These are phyloP conservation scores for Myotis daubentonii DNA, from an alignment of 2,797 vertebrate species.

Conservation along the genomic window DNA sequence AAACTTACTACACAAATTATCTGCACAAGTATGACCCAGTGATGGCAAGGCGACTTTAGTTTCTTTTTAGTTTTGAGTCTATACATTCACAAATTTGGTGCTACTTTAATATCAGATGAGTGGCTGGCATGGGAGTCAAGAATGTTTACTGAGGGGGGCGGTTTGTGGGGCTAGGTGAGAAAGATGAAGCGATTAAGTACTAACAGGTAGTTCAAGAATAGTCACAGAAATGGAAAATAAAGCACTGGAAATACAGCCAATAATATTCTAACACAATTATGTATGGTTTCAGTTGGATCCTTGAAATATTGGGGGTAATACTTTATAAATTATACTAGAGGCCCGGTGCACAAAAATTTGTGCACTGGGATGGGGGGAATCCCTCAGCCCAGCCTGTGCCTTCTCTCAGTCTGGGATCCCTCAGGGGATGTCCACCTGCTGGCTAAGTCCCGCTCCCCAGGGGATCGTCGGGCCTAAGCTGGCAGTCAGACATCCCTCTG, in stretches of 20 bases:
- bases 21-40: neutral
- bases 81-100: conserved; percentile 31
- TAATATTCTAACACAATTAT: neutral
- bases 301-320: neutral
- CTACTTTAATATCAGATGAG: conserved; percentile 10
- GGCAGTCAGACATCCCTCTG: too few species aligned
- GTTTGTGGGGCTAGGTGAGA: neutral
- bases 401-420: too few species aligned
- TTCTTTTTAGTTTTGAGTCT: conserved; percentile 24
- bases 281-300: neutral
- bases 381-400: too few species aligned
- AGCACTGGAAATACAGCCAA: neutral
- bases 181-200: neutral
- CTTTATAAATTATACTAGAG: neutral
- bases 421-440: too few species aligned
- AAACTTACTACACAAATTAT: neutral
- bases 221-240: neutral
- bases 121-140: neutral
- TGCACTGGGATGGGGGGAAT: too few species aligned
- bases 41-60: neutral
- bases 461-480: too few species aligned
- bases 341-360: too few species aligned
- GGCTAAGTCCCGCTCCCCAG: too few species aligned
- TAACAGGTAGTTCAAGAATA: neutral
- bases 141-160: neutral